Evolutionary conservation across 2,113 vertebrate genomes (phyloP), one percentile per base, ranked within the genome.

Genomic region (Leptosomus discolor): DNA sequence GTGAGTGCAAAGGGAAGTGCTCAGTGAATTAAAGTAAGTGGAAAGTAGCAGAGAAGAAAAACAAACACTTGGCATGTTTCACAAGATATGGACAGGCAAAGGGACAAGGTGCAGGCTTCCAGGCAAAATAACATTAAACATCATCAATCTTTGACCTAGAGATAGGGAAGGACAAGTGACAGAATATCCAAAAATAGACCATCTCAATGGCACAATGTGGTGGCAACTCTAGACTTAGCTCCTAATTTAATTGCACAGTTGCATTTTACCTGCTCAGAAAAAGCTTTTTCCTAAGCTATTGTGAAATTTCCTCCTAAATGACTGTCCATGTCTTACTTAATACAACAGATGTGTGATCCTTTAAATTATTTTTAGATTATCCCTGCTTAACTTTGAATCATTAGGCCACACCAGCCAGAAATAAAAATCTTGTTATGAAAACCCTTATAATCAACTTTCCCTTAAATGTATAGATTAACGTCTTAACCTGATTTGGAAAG

Each of bases 401-500:
- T 90, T 57, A 86, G 53, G 45, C 32, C 63, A 92, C 64, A 85
- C 58, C 71, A 48, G 15, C 4, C 27, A 94, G 54, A 90, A 83
- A 87, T 91, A 90, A 24, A 93, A 83, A 93, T 77, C 88, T 97
- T 84, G 39, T 92, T 97, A 96, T 74, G 78, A 97, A 96, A 67
- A 7, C 70, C 58, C 68, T 97, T 92, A 90, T 75, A 95, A 91
- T 94, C 79, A 56, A 63, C 86, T 97, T 91, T 32, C 54, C 61
- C 76, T 91, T 94, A 90, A 89, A 94, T 50, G 36, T 95, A 95
- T 96, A 85, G 83, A 88, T 85, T 95, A 88, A 15, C 79, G 68
- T 93, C 78, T 96, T 91, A 97, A 94, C 39, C 37, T 27, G 2
- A 95, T 68, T 84, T 93, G 93, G 61, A 97, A 97, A 95, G 12